phyloP scores from a whole-genome alignment of 2,113 vertebrate species.

The Macquaria australasica region DNA sequence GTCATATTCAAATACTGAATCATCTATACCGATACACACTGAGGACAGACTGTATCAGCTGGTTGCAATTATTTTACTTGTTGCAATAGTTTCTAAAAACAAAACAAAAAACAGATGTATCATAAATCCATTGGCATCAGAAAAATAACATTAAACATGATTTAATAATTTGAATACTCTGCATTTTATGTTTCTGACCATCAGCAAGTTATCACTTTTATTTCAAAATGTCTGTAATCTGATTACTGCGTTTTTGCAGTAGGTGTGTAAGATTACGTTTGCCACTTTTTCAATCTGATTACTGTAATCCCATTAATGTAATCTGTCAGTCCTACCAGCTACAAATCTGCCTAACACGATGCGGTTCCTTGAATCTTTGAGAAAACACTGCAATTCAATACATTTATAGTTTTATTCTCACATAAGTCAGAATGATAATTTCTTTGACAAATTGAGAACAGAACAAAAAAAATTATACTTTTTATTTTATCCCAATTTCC shows the following conservation, averaged over 20 bases:
- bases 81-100: neutral
- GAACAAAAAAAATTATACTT: neutral
- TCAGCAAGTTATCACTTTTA: neutral
- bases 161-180: neutral
- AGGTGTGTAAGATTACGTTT: slow-evolving; percentile 8
- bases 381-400: neutral
- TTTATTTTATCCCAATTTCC: neutral
- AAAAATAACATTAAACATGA: neutral
- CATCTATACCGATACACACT: too few relatives aligned
- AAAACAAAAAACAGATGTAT: neutral
- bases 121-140: neutral
- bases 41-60: neutral
- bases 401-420: neutral
- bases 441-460: neutral
- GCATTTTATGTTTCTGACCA: neutral
- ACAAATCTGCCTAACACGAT: neutral
- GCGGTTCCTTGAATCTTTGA: neutral
- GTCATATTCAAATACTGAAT: neutral
- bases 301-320: slow-evolving; percentile 23
- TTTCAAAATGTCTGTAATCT: neutral
- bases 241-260: slow-evolving; percentile 5
- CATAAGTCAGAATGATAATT: neutral
- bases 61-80: neutral
- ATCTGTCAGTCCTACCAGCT: neutral
- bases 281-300: slow-evolving; percentile 20